Base-by-base conservation (phyloP, 2,797 vertebrate species). In the Sylvia borin region DNA sequence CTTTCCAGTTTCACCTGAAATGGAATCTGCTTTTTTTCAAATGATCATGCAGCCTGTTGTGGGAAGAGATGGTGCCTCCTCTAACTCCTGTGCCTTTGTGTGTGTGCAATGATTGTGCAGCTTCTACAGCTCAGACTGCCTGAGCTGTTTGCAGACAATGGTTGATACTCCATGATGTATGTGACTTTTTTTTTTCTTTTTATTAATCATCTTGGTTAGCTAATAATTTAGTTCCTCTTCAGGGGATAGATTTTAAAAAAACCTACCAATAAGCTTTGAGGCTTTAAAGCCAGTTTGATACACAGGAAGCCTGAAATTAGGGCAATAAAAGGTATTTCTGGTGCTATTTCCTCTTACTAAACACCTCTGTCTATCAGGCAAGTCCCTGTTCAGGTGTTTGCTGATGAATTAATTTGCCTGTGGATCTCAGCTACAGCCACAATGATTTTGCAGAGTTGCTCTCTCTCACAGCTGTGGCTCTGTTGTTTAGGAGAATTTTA, bases 221-320 rank as follows among this genome's bases (percentile, higher is more conserved):
- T 89, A 78, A 72, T 82, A 90, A 72, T 87, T 96, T 36, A 66
- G 72, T 84, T 94, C 58, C 62, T 93, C 70, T 85, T 90, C 43
- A 66, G 75, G 53, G 54, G 68, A 54, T 34, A 80, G 75, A 80
- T 77, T 7, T 54, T 43, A 19, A 31, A 51, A 51, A 86, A 38
- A 89, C 71, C 13, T 64, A 60, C 79, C 71, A 70, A 67, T 88
- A 77, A 81, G 61, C 53, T 92, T 81, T 73, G 86, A 81, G 78
- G 62, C 13, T 93, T 90, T 94, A 85, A 91, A 92, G 40, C 60
- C 61, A 54, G 72, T 67, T 58, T 80, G 83, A 77, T 96, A 34
- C 68, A 93, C 92, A 96, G 95, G 94, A 97, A 97, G 43, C 70
- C 47, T 95, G 93, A 94, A 96, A 96, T 88, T 73, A 96, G 95